Evolutionary conservation across 2,113 vertebrate species (phyloP), one percentile per base, ranked within the genome.

Genomic region (Stigmatopora nigra): DNA sequence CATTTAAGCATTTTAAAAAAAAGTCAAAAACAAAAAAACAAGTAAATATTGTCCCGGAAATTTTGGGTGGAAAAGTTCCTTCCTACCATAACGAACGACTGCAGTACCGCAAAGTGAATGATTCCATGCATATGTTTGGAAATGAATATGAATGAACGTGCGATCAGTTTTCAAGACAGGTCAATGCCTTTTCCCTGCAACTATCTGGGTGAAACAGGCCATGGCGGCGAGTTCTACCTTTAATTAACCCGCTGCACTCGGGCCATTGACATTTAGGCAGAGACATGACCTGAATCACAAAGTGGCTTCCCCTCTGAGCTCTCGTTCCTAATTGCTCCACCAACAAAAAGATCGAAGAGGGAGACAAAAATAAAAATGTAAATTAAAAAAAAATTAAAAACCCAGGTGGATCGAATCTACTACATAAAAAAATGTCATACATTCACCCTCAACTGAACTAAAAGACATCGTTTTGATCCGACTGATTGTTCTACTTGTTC

Each of bases 221-320:
- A 65, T 45, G 11, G 61, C 46, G 72, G 77, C 70, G 63, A 69
- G 71, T 41, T n/a, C 71, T n/a, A 53, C 56, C 71, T 75, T 77
- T 71, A 84, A 74, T 83, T 84, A 82, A 82, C 81, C 86, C 71
- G 71, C 78, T 68, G 67, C 72, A 56, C 81, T 78, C 14, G 60
- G 67, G 70, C 68, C 78, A 59, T 63, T 72, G 81, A 77, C 79
- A 84, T 87, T 83, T 83, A 77, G 79, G 82, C 72, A 64, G 67
- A 46, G 58, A 35, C 61, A 4, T 13, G 52, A 81, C 70, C 78
- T 78, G 76, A 82, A 82, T 82, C 73, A 56, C 65, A 74, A 78
- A 74, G 63, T 3, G 58, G 60, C 60, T 48, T 56, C 69, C 61
- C 63, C 65, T 72, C 73, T 46, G 63, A 71, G 59, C 69, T 61